Evolutionary conservation across 2,797 vertebrate species (phyloP).

Genomic region (Ceyx erithaca): DNA sequence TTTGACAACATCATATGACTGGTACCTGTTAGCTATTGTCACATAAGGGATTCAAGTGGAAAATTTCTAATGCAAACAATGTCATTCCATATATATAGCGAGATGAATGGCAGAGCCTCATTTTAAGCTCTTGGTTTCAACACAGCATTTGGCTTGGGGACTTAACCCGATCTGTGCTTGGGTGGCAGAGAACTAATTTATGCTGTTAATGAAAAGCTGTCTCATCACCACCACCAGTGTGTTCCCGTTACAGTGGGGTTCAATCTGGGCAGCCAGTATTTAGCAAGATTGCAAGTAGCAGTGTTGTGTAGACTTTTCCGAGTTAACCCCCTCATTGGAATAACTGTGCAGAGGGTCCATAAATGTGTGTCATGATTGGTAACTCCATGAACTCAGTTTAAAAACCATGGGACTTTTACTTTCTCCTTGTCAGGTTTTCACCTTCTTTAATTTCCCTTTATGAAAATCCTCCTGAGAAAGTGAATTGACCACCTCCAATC

Average conservation of each 20-base stretch:
- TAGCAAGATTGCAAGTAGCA: slow-evolving; percentile 14
- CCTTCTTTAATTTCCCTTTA: slow-evolving; percentile 51
- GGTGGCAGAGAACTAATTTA: slow-evolving; percentile 36
- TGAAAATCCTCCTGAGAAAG: not conserved
- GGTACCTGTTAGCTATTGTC: slow-evolving; percentile 53
- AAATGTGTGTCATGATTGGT: not conserved
- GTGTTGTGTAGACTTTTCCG: not conserved
- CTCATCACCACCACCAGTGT: not conserved
- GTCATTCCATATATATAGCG: slow-evolving; percentile 14
- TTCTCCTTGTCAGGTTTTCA: slow-evolving; percentile 2
- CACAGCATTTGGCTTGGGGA: slow-evolving; percentile 33
- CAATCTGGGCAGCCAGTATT: not conserved
- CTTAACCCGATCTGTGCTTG: not conserved
- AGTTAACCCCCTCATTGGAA: slow-evolving; percentile 6
- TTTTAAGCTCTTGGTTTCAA: slow-evolving; percentile 29
- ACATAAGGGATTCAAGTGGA: slow-evolving; percentile 37
- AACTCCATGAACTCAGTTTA: slow-evolving; percentile 30
- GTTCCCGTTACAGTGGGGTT: not conserved
- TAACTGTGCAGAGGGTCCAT: slow-evolving; percentile 17
- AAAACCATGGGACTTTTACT: not conserved
- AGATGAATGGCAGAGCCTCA: slow-evolving; percentile 22
- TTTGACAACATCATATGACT: not conserved
- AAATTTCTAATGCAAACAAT: slow-evolving; percentile 5
- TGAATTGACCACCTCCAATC: slow-evolving; percentile 30
- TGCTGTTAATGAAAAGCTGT: slow-evolving; percentile 43